These are phyloP conservation scores for Tiliqua scincoides DNA, from an alignment of 2,113 vertebrate genomes.

Conservation along the genomic window DNA sequence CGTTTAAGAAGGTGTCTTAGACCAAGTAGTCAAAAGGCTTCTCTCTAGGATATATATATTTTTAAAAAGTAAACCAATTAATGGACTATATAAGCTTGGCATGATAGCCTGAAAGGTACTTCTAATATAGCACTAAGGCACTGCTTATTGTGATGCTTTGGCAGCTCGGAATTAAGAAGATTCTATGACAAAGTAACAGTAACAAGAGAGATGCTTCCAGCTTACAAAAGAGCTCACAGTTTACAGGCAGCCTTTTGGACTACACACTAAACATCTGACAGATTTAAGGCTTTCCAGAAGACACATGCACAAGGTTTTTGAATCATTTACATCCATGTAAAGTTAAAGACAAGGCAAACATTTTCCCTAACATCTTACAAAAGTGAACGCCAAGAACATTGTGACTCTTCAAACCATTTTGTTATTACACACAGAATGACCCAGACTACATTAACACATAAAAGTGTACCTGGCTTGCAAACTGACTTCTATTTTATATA, in stretches of 20 bases:
- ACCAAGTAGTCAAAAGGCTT: conserved; percentile 64
- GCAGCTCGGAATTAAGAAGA: conserved; percentile 91
- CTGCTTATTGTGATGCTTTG: conserved; percentile 96
- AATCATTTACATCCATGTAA: conserved; percentile 76
- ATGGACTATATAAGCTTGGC: conserved; percentile 57
- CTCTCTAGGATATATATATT: conserved; percentile 54
- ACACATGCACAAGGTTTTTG: conserved; percentile 74
- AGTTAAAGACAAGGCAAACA: conserved; percentile 71
- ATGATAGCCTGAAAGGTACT: conserved; percentile 74
- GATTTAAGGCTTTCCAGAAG: conserved; percentile 91
- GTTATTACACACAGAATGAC: conserved; percentile 64
- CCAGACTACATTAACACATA: conserved; percentile 59
- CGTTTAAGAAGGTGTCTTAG: conserved; percentile 52
- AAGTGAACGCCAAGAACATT: conserved; percentile 69
- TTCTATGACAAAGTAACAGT: conserved; percentile 84
- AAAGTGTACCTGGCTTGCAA: conserved; percentile 74
- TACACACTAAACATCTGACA: conserved; percentile 74
- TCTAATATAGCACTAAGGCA: conserved; percentile 91
- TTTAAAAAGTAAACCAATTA: conserved; percentile 68
- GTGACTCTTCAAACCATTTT: conserved; percentile 67
- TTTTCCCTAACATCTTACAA: conserved; percentile 60
- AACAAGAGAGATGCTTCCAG: conserved; percentile 85
- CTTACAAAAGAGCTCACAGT: conserved; percentile 93
- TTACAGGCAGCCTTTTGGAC: conserved; percentile 91
- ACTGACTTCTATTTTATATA: conserved; percentile 63